These are phyloP conservation scores for Entomobrya multifasciata DNA, from an alignment of 2,888 invertebrate species.

Conservation along the genomic window DNA sequence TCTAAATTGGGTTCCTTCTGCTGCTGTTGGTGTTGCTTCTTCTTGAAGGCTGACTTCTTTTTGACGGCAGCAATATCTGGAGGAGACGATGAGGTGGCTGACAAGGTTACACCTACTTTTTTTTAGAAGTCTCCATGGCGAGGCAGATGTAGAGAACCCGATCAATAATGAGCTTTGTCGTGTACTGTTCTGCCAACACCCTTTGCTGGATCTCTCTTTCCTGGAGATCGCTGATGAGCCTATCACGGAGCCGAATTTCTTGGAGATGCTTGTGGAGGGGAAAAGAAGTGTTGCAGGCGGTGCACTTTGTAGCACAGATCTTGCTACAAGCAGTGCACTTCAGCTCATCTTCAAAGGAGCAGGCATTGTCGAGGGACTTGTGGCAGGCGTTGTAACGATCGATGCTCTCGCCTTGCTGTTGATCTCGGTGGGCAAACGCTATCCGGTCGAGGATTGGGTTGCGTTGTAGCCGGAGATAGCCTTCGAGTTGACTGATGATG, in stretches of 20 bases:
- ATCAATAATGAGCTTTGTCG: neutral
- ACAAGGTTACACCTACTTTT: too few species aligned
- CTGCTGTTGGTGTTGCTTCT: too few species aligned
- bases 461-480: slow-evolving; percentile 23
- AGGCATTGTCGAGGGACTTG: slow-evolving; percentile 11
- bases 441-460: slow-evolving; percentile 43
- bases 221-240: slow-evolving; percentile 21
- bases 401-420: neutral
- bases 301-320: neutral
- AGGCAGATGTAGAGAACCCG: neutral
- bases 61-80: too few species aligned
- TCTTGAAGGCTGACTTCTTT: too few species aligned
- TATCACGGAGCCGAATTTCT: neutral
- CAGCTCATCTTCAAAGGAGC: slow-evolving; percentile 13
- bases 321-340: neutral
- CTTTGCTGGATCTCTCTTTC: slow-evolving; percentile 27
- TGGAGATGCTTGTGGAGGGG: neutral
- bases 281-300: neutral
- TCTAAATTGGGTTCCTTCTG: too few species aligned
- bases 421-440: slow-evolving; percentile 31
- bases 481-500: neutral
- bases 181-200: slow-evolving; percentile 24
- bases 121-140: neutral
- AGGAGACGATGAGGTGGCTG: too few species aligned
- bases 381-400: slow-evolving; percentile 35